Conservation (phyloP, 1,140 invertebrate species). For the Adoxophyes honmai region DNA sequence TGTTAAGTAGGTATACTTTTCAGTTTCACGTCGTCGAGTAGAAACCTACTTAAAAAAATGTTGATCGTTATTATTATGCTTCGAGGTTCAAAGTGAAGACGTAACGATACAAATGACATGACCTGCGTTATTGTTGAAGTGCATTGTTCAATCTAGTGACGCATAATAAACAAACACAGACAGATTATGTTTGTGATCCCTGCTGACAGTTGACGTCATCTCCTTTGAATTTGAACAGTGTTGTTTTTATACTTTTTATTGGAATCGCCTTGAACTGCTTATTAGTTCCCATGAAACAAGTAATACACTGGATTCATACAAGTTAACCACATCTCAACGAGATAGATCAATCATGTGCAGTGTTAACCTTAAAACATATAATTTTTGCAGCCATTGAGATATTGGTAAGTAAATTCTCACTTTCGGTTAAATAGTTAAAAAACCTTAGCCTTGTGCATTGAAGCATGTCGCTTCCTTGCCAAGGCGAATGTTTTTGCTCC, state of each 20-base stretch:
- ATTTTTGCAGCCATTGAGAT: neutral
- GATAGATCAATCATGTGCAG: neutral
- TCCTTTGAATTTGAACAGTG: constrained; percentile 11
- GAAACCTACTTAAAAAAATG: too few relatives aligned
- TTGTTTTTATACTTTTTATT: constrained; percentile 13
- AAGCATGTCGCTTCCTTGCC: constrained; percentile 4
- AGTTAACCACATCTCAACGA: neutral
- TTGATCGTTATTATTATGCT: neutral
- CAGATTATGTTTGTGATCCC: neutral
- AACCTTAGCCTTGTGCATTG: constrained; percentile 13
- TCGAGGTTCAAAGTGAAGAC: neutral
- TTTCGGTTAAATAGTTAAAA: constrained; percentile 1
- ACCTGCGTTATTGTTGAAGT: neutral
- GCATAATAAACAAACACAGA: neutral
- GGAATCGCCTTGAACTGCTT: constrained; percentile 8
- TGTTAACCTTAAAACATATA: neutral
- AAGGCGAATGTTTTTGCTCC: constrained; percentile 11
- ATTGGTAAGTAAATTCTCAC: constrained; percentile 1
- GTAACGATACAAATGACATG: neutral
- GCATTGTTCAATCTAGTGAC: neutral
- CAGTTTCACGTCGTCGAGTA: too few relatives aligned
- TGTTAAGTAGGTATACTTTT: too few relatives aligned
- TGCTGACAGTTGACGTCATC: constrained; percentile 12
- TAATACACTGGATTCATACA: neutral
- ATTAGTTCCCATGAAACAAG: constrained; percentile 5